Conservation (phyloP, 2,888 invertebrate genomes). For the Buathra laborator region DNA sequence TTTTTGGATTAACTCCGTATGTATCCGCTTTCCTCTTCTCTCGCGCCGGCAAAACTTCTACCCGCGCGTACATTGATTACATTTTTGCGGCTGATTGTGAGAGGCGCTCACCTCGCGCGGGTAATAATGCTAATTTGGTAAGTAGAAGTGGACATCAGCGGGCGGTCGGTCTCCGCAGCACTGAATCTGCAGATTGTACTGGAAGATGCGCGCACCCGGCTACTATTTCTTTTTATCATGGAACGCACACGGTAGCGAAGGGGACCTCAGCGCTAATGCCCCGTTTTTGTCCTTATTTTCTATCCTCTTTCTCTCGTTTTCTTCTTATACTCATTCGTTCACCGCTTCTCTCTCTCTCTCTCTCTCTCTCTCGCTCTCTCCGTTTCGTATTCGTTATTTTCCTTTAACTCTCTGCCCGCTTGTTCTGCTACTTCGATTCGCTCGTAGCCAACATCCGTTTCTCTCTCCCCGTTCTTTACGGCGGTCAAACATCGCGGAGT, state of each 20-base stretch:
- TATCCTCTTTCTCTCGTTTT: conserved; percentile 45
- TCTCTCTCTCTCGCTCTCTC: conserved; percentile 47
- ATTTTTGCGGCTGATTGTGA: conserved; percentile 76
- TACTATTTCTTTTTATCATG: conserved; percentile 27
- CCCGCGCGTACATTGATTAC: conserved; percentile 78
- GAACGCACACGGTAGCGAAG: conserved; percentile 21
- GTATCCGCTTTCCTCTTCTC: conserved; percentile 1
- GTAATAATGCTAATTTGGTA: conserved; percentile 83
- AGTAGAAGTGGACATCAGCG: conserved; percentile 82
- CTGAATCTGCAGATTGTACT: neutral
- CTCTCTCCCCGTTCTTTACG: conserved; percentile 64
- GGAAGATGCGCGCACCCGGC: conserved; percentile 15
- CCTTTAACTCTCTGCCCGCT: conserved; percentile 49
- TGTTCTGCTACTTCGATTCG: conserved; percentile 38
- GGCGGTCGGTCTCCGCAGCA: conserved; percentile 75
- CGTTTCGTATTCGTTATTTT: conserved; percentile 62
- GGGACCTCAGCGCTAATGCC: conserved; percentile 77
- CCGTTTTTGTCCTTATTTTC: conserved; percentile 74
- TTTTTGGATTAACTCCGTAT: conserved; percentile 30
- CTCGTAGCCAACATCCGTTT: conserved; percentile 30
- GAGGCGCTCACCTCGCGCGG: conserved; percentile 65
- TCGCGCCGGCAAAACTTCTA: neutral
- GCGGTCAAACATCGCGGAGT: conserved; percentile 8
- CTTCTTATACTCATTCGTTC: conserved; percentile 32
- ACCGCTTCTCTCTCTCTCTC: conserved; percentile 19